These are phyloP conservation scores for Psilopsiagon aurifrons DNA, from an alignment of 2,113 vertebrate species.

Conservation along the genomic window DNA sequence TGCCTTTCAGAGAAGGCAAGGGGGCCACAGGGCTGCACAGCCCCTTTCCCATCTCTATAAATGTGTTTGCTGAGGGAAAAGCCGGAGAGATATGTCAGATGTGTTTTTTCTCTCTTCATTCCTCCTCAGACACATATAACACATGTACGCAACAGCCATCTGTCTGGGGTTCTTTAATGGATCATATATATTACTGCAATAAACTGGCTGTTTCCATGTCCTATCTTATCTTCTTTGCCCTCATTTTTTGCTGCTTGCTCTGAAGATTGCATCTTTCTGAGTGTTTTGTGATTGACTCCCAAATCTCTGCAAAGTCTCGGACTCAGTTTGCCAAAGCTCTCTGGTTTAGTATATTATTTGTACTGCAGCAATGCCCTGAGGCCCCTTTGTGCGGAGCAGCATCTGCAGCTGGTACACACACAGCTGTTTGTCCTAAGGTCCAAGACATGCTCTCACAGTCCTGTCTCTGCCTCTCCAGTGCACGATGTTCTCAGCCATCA, in stretches of 20 bases:
- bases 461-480: not conserved
- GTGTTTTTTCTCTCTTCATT: not conserved
- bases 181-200: not conserved
- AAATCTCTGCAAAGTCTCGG: not conserved
- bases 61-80: not conserved
- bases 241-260: not conserved
- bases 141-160: not conserved
- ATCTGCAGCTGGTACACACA: not conserved
- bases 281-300: not conserved
- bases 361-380: not conserved
- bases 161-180: not conserved
- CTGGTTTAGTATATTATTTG: not conserved
- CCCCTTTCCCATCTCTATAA: not conserved
- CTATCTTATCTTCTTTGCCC: not conserved
- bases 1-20: not conserved
- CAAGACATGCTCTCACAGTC: not conserved
- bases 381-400: not conserved
- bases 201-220: not conserved
- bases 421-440: slow-evolving; percentile 32
- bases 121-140: not conserved
- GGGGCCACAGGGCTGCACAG: not conserved
- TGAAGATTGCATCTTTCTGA: not conserved
- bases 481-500: not conserved
- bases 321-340: not conserved
- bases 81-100: not conserved